phyloP scores from a whole-genome alignment of 2,888 invertebrate genomes.

The Petrophora chlorosata region DNA sequence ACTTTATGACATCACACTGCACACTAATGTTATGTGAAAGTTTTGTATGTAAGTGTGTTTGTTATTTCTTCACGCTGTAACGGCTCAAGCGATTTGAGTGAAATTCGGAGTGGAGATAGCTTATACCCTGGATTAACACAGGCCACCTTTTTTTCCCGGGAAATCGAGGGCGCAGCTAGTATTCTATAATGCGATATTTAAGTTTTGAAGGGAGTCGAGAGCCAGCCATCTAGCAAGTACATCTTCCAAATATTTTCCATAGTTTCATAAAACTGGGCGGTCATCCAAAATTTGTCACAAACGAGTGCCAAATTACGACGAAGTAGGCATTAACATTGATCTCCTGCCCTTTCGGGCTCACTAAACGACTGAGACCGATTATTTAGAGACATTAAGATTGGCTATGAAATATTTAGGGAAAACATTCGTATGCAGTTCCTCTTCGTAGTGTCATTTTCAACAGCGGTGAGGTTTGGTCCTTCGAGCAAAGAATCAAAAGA shows the following conservation, averaged over 20 bases:
- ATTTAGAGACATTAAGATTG: not conserved
- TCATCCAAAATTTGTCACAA: constrained; percentile 18
- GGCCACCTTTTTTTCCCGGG: no score
- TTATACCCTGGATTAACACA: no score
- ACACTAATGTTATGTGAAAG: no score
- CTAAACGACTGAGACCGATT: constrained; percentile 1
- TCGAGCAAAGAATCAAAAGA: no score
- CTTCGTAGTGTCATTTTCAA: not conserved
- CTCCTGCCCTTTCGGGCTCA: not conserved
- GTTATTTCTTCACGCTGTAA: no score
- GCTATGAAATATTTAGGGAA: not conserved
- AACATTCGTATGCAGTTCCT: not conserved
- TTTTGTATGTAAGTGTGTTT: no score
- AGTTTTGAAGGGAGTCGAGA: constrained; percentile 2
- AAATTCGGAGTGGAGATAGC: no score
- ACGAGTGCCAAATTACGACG: constrained; percentile 33
- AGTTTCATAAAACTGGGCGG: not conserved
- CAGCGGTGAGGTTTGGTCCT: not conserved
- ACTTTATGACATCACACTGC: no score
- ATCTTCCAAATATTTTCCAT: constrained; percentile 33
- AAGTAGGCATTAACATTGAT: constrained; percentile 2
- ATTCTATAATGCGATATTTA: no score
- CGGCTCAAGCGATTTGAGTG: no score
- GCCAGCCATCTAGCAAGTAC: constrained; percentile 1
- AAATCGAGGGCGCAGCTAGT: no score